Evolutionary conservation across 1,140 invertebrate genomes (phyloP), one percentile per base, ranked within the genome.

Genomic region (Drosophila watanabei): DNA sequence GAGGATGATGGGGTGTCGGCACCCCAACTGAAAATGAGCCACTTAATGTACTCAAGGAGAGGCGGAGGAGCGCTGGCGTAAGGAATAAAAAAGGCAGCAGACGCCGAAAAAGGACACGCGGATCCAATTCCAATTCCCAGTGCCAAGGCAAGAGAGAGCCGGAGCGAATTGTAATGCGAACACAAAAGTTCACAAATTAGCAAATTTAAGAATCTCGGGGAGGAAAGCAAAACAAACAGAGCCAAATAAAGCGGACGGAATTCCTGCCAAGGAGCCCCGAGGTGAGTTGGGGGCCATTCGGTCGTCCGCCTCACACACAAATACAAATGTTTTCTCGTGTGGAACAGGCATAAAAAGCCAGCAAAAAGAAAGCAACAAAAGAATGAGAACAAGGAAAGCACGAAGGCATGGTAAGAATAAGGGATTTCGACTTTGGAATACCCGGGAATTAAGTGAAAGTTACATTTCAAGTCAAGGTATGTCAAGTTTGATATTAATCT

Each of bases 101-200:
- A 77, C 59, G 57, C 37, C 61, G 45, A 37, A 39, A 39, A 75
- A 56, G 73, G 72, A 77, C 61, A 58, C 72, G 69, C 49, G 48
- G 75, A 71, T 71, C 49, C 63, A 56, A 56, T 56, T 56, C 56
- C 63, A 49, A 49, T 49, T 49, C 79, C 73, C 79, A 81, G 49
- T 11, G 60, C 33, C 46, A 39, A n/a, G 24, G 51, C 62, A 49
- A 69, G 59, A 60, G 59, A 46, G 46, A 16, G 46, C 24, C 62
- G 76, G 28, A 77, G 62, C 66, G 60, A 88, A 89, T 88, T 84
- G 81, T 89, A 88, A 88, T 87, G 84, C 80, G 84, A 77, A 73
- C 72, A 88, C 85, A 89, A 88, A 88, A 88, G 85, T 85, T 89
- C 85, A 88, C 85, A 88, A 88, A 88, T 88, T 88, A 88, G 85